A percentile compares a stretch with the other conserved stretches of the same genome.
Conservation (phyloP, 2,888 invertebrate species). For the Antitype chi region DNA sequence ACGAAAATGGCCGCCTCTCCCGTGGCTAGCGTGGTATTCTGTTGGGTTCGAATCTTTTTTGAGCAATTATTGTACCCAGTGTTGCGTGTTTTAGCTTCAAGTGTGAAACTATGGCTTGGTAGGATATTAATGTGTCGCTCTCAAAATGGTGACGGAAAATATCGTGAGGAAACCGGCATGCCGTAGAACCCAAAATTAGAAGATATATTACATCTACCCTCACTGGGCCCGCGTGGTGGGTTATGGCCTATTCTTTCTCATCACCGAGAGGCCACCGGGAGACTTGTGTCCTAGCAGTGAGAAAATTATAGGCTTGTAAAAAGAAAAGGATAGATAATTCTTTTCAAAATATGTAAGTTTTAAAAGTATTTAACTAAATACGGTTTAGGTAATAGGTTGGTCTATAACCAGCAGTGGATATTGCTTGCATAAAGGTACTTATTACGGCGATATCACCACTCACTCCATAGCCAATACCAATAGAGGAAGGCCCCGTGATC, state of each 20-base stretch:
- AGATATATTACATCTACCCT: neutral
- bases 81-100: conserved; percentile 52
- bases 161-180: too few relatives aligned
- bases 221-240: neutral
- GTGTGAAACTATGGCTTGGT: neutral
- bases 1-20: conserved; percentile 23
- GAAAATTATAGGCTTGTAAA: neutral
- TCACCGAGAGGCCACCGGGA: neutral
- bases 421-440: neutral
- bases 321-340: neutral
- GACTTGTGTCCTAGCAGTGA: neutral
- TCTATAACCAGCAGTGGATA: neutral
- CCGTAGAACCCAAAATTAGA: neutral
- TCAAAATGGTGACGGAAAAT: too few relatives aligned
- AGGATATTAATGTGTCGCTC: neutral
- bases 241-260: neutral
- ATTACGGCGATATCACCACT: too few relatives aligned
- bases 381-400: neutral
- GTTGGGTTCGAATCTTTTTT: conserved; percentile 23
- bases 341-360: neutral
- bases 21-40: conserved; percentile 9
- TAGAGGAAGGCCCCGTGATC: neutral
- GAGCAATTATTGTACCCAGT: conserved; percentile 12
- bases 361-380: neutral
- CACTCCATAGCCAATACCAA: neutral